Evolutionary conservation across 2,888 invertebrate species (phyloP), one percentile per base, ranked within the genome.

Genomic region (Sarcophaga subvicina): DNA sequence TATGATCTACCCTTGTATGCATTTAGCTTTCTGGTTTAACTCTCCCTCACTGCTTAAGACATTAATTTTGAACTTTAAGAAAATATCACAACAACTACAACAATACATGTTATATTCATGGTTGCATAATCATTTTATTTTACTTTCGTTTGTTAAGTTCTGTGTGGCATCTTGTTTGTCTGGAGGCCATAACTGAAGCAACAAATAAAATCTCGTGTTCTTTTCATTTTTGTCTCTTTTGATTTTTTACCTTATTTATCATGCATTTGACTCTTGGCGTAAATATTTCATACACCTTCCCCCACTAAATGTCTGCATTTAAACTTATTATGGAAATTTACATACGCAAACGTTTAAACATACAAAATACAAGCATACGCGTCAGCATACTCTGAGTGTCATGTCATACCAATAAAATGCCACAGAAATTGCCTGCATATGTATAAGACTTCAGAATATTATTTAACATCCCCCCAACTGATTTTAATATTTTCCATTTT

Each of bases 141-240:
- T 2, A 22, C 8, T 78, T 62, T 82, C 54, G 17, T 25, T 66
- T 25, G 37, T 25, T 49, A 12, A 0, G 3, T 70, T 0, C 54
- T 22, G n/a, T 63, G 6, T 62, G 70, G 62, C 54, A 12, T 69
- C 0, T 6, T 49, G 45, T 47, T 60, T 76, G 70, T 45, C 81
- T 59, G 20, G 4, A 84, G 71, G 86, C 80, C 12, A 25, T 54
- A 54, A 54, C 12, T 14, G 54, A 83, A 83, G 80, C 80, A 87
- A 81, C 78, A 83, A 78, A 75, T 81, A 75, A 77, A 22, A 77
- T 62, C 47, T 60, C 47, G 71, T 25, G 25, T n/a, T 59, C 14
- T 22, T 79, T 25, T 64, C 63, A 14, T 69, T 84, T 75, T 20
- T 84, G 14, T 14, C 54, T 54, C 17, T 54, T 14, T 54, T 54